These are phyloP conservation scores for Buathra laborator DNA, from an alignment of 2,888 invertebrate genomes.

Conservation along the genomic window DNA sequence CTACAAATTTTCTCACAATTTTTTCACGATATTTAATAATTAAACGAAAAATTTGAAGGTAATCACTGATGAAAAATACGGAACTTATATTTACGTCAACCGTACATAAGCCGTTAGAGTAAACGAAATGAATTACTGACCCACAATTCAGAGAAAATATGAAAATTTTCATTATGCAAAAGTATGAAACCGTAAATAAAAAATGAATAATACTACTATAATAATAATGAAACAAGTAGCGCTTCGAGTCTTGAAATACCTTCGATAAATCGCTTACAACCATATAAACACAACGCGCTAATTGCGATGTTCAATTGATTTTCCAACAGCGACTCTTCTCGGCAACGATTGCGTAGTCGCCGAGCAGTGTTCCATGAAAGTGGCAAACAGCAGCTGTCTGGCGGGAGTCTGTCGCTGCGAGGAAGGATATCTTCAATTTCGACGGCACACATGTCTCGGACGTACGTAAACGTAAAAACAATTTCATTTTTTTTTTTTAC, in stretches of 20 bases:
- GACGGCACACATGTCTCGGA: constrained; percentile 95
- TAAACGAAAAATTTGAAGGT: too few relatives aligned
- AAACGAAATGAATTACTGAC: too few relatives aligned
- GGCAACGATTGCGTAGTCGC: constrained; percentile 94
- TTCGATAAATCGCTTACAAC: not conserved
- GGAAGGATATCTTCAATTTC: constrained; percentile 94
- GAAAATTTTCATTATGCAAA: too few relatives aligned
- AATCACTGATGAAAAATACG: too few relatives aligned
- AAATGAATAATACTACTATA: too few relatives aligned
- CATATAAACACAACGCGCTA: not conserved
- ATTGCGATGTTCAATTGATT: constrained; percentile 17
- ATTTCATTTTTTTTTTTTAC: not conserved
- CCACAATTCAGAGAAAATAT: too few relatives aligned
- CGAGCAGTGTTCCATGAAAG: constrained; percentile 95
- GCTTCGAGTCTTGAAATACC: not conserved
- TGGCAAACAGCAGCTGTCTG: constrained; percentile 94
- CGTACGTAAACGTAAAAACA: constrained; percentile 89
- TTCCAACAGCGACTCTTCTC: constrained; percentile 90
- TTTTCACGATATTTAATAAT: too few relatives aligned
- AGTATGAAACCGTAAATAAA: too few relatives aligned
- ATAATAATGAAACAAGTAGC: not conserved
- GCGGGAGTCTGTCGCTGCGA: constrained; percentile 94
- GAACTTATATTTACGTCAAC: too few relatives aligned
- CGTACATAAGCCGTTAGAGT: too few relatives aligned
- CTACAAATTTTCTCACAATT: too few relatives aligned